Evolutionary conservation across 2,888 invertebrate species (phyloP).

Genomic region (Andrena bicolor): DNA sequence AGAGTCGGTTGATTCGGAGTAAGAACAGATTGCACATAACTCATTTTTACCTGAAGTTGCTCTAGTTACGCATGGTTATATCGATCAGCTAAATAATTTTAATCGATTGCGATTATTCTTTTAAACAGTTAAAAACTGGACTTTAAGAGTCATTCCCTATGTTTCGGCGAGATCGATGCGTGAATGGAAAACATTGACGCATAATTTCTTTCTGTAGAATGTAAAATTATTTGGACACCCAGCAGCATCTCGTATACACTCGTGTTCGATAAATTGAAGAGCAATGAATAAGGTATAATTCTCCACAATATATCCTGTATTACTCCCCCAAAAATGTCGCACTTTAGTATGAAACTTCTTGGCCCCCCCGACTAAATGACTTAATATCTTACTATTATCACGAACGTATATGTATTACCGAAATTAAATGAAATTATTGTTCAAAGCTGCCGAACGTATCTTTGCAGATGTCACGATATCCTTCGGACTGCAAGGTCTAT

Average conservation of each 20-base stretch:
- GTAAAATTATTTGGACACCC: slow-evolving; percentile 23
- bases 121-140: slow-evolving; percentile 28
- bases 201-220: slow-evolving; percentile 31
- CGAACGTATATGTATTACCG: neutral
- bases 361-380: neutral
- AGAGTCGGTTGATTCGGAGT: neutral
- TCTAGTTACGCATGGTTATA: neutral
- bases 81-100: neutral
- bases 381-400: too few species aligned
- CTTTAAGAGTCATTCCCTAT: slow-evolving; percentile 34
- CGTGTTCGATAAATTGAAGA: slow-evolving; percentile 16
- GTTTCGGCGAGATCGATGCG: slow-evolving; percentile 37
- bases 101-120: slow-evolving; percentile 21
- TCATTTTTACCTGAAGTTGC: neutral
- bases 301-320: neutral
- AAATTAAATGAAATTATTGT: neutral
- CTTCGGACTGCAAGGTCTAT: slow-evolving; percentile 96
- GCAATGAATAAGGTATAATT: slow-evolving; percentile 57
- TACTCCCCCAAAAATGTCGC: neutral
- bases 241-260: slow-evolving; percentile 17
- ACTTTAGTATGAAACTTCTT: neutral
- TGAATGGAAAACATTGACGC: slow-evolving; percentile 26
- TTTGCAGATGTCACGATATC: slow-evolving; percentile 90
- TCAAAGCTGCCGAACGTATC: neutral
- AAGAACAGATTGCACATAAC: neutral